Evolutionary conservation across 2,888 invertebrate genomes (phyloP).

Genomic region (Acanthococcus lagerstroemiae): DNA sequence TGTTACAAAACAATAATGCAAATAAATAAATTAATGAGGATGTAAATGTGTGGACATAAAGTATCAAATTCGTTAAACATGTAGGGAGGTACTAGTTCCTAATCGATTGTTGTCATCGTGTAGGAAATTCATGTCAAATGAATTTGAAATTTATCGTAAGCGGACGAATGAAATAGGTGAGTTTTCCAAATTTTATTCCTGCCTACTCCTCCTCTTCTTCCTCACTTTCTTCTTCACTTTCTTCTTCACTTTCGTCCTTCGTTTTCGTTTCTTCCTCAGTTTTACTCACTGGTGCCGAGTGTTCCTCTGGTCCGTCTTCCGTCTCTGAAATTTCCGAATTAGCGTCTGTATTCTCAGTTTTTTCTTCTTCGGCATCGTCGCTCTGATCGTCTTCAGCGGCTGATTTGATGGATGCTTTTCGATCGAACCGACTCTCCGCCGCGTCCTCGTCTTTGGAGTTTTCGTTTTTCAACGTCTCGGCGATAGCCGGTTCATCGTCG

Average conservation of each 20-base stretch:
- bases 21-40: too few species aligned
- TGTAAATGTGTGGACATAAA: too few species aligned
- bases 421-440: neutral
- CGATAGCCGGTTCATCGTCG: conserved; percentile 14
- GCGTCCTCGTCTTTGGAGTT: neutral
- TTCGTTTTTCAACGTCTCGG: conserved; percentile 6
- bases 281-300: neutral
- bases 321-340: conserved; percentile 22
- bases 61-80: too few species aligned
- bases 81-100: too few species aligned
- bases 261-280: neutral
- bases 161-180: too few species aligned
- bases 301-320: conserved; percentile 7
- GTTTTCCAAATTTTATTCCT: too few species aligned
- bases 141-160: too few species aligned
- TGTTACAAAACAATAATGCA: too few species aligned
- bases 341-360: conserved; percentile 21
- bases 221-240: neutral
- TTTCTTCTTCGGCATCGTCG: conserved; percentile 17
- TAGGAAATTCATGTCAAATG: too few species aligned
- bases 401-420: neutral
- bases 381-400: conserved; percentile 3
- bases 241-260: neutral
- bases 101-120: too few species aligned
- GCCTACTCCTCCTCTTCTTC: neutral